Evolutionary conservation across 2,888 invertebrate genomes (phyloP), one percentile per base, ranked within the genome.

Genomic region (Resseliella maxima): DNA sequence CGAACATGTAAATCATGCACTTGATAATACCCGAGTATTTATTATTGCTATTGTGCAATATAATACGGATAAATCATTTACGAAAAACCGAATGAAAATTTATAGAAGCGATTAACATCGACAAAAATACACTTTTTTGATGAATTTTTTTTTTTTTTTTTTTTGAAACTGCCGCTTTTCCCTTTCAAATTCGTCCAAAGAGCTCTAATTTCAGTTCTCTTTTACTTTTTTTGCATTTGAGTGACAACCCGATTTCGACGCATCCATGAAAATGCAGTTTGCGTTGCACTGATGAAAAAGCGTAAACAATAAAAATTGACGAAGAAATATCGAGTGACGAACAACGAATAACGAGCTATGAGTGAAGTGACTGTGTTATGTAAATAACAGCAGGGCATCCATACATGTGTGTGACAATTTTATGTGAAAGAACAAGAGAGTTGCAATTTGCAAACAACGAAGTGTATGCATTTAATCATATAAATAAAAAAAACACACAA

Each of bases 341-440:
- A 41, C 12, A 41, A 41, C 41, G 41, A 50, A 18, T 50, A 50
- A 50, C 46, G 46, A 50, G n/a, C n/a, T n/a, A n/a, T n/a, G n/a
- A n/a, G 50, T 50, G 50, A 50, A 8, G 27, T 31, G 72, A 72
- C 31, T 72, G 10, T 72, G n/a, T 35, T 72, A 27, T 72, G n/a
- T n/a, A 72, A 15, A 72, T n/a, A 72, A 72, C 72, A 72, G 72
- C 72, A 31, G 72, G 59, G 72, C 72, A 72, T 72, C 72, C 72
- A 72, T 72, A 72, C 72, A 72, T 72, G 72, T 72, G 72, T 72
- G 72, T 72, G 72, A 72, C 72, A 72, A 72, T 72, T 72, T 72
- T 31, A 72, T 72, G 72, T 35, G 72, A 72, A 72, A 31, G 72
- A 72, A 35, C 31, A n/a, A n/a, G 72, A 72, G 72, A 72, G 72